Conservation (phyloP, 2,113 vertebrate species). For the Cynocephalus volans region DNA sequence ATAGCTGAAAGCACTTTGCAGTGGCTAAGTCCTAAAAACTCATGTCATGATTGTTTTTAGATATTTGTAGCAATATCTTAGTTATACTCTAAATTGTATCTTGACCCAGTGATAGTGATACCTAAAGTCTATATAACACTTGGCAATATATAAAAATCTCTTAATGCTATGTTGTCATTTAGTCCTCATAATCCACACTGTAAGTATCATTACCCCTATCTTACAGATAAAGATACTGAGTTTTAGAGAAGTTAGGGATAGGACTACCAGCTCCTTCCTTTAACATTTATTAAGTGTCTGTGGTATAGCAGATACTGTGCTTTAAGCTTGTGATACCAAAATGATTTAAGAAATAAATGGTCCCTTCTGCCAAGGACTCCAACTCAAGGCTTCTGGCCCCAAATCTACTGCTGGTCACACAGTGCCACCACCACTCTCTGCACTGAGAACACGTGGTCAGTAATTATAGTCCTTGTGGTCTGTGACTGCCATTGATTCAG, state of each 20-base stretch:
- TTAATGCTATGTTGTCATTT: neutral
- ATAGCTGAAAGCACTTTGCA: neutral
- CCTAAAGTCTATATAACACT: neutral
- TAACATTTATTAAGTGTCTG: neutral
- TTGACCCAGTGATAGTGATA: neutral
- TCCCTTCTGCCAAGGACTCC: neutral
- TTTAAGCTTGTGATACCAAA: neutral
- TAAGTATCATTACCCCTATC: neutral
- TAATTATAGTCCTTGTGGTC: neutral
- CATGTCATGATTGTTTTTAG: neutral
- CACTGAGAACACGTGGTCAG: fast-evolving
- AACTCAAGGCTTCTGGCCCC: neutral
- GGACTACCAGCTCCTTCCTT: neutral
- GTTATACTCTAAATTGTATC: neutral
- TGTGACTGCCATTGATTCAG: neutral
- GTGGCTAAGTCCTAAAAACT: neutral
- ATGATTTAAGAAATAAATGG: neutral
- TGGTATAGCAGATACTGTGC: neutral
- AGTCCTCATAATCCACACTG: neutral
- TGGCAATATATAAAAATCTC: neutral
- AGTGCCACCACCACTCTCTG: neutral
- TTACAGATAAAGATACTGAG: neutral
- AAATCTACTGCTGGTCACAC: neutral
- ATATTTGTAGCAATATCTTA: neutral
- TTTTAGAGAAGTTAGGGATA: neutral